Percentiles rank a stretch among this genome's conserved stretches.
Evolutionary conservation across 2,797 vertebrate species (phyloP).

Genomic region (Enteromius viviparus): DNA sequence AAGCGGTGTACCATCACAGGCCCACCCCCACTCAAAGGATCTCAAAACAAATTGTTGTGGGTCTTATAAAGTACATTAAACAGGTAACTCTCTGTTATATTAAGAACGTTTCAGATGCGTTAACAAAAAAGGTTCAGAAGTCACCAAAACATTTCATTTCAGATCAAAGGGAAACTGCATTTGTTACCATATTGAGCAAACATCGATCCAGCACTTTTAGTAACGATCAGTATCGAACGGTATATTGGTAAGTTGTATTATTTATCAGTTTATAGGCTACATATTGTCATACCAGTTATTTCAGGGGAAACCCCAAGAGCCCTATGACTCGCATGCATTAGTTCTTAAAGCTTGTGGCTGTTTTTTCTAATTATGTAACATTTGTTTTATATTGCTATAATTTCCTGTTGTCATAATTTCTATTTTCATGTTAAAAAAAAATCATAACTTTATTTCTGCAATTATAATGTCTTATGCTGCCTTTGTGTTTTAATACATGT

Average conservation of each 20-base stretch:
- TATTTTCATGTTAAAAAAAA: neutral
- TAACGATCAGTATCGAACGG: neutral
- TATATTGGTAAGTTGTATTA: neutral
- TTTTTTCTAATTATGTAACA: neutral
- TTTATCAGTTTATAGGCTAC: neutral
- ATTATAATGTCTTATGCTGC: neutral
- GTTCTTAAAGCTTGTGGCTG: neutral
- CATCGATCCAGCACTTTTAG: neutral
- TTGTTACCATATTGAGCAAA: neutral
- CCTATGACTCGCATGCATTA: neutral
- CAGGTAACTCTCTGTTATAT: neutral
- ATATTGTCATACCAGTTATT: neutral
- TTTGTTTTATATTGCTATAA: neutral
- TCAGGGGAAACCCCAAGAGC: neutral
- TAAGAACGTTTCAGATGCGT: neutral
- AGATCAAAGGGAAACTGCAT: neutral
- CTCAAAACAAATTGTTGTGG: constrained; percentile 1
- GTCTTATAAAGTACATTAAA: constrained; percentile 14
- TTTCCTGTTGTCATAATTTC: neutral
- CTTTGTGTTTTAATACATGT: neutral
- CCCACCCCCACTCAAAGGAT: neutral
- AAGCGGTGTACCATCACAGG: constrained; percentile 13
- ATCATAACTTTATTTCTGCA: neutral
- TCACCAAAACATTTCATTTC: neutral
- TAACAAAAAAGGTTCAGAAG: neutral